These are phyloP conservation scores for Sinelater perroti DNA, from an alignment of 2,888 invertebrate genomes.

Conservation along the genomic window DNA sequence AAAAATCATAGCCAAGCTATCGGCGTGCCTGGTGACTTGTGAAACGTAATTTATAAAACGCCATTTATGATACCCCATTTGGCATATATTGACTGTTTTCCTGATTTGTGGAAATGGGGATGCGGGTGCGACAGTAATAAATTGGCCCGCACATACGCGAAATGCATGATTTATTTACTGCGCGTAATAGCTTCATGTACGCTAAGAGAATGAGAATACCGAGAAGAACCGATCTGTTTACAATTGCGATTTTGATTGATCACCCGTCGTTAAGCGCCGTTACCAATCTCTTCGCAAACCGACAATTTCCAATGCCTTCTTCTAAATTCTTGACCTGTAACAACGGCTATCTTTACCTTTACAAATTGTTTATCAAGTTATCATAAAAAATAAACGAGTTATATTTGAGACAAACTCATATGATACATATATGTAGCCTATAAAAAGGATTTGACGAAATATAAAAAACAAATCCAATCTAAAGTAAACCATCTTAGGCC, in stretches of 20 bases:
- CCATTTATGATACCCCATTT: slow-evolving; percentile 44
- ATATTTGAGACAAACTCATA: too few relatives aligned
- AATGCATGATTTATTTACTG: slow-evolving; percentile 36
- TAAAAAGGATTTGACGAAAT: too few relatives aligned
- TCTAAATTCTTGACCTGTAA: too few relatives aligned
- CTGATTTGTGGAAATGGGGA: slow-evolving; percentile 42
- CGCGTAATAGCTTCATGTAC: slow-evolving; percentile 25
- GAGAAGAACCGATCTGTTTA: slow-evolving; percentile 21
- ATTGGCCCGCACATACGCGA: slow-evolving; percentile 33
- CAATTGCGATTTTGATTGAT: slow-evolving; percentile 22
- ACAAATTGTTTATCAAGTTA: too few relatives aligned
- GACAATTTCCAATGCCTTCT: slow-evolving; percentile 15
- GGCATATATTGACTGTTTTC: slow-evolving; percentile 44
- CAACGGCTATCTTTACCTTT: too few relatives aligned
- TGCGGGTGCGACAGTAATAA: slow-evolving; percentile 36
- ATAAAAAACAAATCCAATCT: too few relatives aligned
- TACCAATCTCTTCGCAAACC: slow-evolving; percentile 13
- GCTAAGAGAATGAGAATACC: slow-evolving; percentile 23
- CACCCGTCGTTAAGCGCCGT: slow-evolving; percentile 14
- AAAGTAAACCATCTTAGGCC: too few relatives aligned
- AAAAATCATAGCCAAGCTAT: slow-evolving; percentile 36
- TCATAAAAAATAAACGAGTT: too few relatives aligned
- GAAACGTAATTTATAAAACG: slow-evolving; percentile 45
- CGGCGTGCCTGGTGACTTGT: slow-evolving; percentile 41
- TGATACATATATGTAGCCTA: too few relatives aligned